Evolutionary conservation across 2,888 invertebrate species (phyloP).

Genomic region (Cephus rjabovi): DNA sequence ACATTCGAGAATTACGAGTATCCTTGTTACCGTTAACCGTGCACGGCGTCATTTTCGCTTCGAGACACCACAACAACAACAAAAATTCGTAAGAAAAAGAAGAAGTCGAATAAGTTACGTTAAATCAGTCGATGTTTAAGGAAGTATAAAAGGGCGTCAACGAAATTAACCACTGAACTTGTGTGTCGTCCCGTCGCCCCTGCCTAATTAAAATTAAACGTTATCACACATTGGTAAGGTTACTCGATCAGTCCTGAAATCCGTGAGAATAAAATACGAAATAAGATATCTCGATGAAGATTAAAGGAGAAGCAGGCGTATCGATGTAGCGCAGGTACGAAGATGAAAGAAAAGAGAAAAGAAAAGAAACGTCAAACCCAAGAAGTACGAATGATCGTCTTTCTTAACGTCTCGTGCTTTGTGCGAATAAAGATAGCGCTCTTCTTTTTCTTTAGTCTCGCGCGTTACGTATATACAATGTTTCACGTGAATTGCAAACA

Average conservation of each 20-base stretch:
- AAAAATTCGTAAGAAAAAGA: not conserved
- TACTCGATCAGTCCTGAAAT: not conserved
- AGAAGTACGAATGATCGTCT: not conserved
- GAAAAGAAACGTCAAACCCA: not conserved
- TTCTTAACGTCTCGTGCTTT: slow-evolving; percentile 23
- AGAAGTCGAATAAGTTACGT: not conserved
- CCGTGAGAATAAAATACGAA: not conserved
- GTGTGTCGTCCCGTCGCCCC: not conserved
- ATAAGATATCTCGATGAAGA: not conserved
- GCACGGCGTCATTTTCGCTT: not conserved
- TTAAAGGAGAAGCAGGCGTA: not conserved
- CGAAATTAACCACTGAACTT: not conserved
- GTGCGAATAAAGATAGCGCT: slow-evolving; percentile 40
- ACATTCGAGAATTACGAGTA: not conserved
- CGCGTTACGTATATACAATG: not conserved
- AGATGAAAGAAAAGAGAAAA: not conserved
- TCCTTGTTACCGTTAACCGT: not conserved
- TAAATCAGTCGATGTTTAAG: not conserved
- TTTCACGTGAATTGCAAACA: not conserved
- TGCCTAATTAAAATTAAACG: not conserved
- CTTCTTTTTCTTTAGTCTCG: not conserved
- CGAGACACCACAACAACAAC: not conserved
- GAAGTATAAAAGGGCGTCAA: not conserved
- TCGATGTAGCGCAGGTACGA: not conserved
- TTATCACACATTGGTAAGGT: not conserved